Evolutionary conservation across 2,113 vertebrate species (phyloP), one percentile per base, ranked within the genome.

Genomic region (Chroicocephalus ridibundus): DNA sequence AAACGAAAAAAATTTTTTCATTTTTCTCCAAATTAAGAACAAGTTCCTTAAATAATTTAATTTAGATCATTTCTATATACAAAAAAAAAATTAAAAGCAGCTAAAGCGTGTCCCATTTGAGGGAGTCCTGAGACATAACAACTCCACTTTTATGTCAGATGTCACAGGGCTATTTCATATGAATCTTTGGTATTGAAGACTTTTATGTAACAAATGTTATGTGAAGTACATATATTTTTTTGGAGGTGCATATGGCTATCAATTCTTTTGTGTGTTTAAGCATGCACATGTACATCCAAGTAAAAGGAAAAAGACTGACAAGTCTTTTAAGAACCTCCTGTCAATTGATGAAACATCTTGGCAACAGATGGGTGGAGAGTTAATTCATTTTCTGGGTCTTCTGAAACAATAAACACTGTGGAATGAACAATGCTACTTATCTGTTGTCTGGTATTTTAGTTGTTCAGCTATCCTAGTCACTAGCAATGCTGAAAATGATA

Each of bases 241-340:
- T 54, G 17, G 36, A 76, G 3, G 22, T n/a, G 8, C 4, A 42
- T 25, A 70, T 36, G 61, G 21, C 11, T 74, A 40, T 21, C 57
- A 90, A 15, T 29, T 66, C 18, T 29, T 86, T 38, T 32, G 5
- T 38, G 24, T 52, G 16, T 38, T 32, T 70, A 38, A 44, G 8
- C 38, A 11, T 15, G 2, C 32, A 13, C 6, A 29, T 26, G 5
- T 40, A 19, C 1, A 47, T 12, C 1, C 9, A 25, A 7, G 6
- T 36, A 24, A 86, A 46, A 3, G 11, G 2, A 19, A 88, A 83
- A 91, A 54, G 7, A 32, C 7, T 58, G 29, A 3, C 13, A 65
- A 85, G 14, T 6, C 10, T 79, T 77, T 31, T 34, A 78, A 78
- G 26, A 36, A 51, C 2, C 13, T 92, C 78, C 24, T 75, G 68